Conservation (phyloP, 2,888 invertebrate species). For the Orchesellides sinensis region DNA sequence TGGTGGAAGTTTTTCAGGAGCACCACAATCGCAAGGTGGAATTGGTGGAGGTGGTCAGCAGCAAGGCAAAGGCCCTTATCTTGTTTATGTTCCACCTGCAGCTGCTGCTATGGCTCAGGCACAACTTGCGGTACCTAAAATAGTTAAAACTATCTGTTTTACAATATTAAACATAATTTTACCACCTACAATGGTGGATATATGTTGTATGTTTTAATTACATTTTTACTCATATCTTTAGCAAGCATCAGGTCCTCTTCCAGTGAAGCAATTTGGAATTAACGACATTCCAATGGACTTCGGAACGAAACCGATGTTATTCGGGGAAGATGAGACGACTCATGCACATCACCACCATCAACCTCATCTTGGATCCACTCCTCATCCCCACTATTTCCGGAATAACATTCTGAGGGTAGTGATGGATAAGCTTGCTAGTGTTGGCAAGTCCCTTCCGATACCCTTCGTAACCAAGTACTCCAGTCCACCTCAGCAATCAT, state of each 20-base stretch:
- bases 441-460: constrained; percentile 43
- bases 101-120: neutral
- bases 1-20: too few species aligned
- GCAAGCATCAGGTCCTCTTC: constrained; percentile 6
- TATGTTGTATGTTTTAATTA: neutral
- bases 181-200: too few species aligned
- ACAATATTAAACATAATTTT: neutral
- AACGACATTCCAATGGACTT: constrained; percentile 16
- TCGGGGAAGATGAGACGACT: neutral
- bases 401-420: constrained; percentile 54
- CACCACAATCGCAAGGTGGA: neutral
- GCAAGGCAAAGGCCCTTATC: neutral
- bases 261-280: constrained; percentile 5
- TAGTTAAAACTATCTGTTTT: neutral
- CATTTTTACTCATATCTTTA: neutral
- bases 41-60: neutral
- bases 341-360: neutral
- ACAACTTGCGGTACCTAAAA: neutral
- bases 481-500: neutral
- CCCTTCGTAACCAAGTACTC: constrained; percentile 48
- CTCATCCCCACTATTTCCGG: constrained; percentile 52
- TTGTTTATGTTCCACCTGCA: neutral
- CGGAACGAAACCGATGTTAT: neutral
- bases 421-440: constrained; percentile 54
- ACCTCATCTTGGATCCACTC: neutral